Conservation (phyloP, 2,797 vertebrate species). For the Thunnus albacares region DNA sequence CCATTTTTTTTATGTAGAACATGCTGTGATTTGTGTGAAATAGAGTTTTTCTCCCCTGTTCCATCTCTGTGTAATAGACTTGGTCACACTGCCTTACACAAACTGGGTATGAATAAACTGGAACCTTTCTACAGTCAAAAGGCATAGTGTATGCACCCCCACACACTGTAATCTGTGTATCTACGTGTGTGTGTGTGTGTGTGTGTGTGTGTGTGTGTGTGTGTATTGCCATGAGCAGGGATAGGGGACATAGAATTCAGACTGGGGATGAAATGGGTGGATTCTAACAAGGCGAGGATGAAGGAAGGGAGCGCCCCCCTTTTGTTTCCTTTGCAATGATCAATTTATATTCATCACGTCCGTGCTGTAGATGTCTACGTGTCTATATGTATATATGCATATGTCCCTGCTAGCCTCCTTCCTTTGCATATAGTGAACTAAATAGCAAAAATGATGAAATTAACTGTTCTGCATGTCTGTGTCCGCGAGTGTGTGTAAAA, state of each 20-base stretch:
- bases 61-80: slow-evolving; percentile 57
- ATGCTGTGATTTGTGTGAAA: slow-evolving; percentile 50
- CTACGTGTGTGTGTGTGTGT: slow-evolving; percentile 19
- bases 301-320: slow-evolving; percentile 17
- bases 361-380: slow-evolving; percentile 17
- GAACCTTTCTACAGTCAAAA: slow-evolving; percentile 48
- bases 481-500: slow-evolving; percentile 1
- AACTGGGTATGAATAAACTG: slow-evolving; percentile 58
- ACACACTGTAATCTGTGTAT: slow-evolving; percentile 43
- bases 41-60: slow-evolving; percentile 31
- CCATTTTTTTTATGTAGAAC: slow-evolving; percentile 40
- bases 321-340: slow-evolving; percentile 67
- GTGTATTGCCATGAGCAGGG: slow-evolving; percentile 14
- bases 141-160: slow-evolving; percentile 34
- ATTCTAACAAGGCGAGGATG: slow-evolving; percentile 34
- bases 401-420: slow-evolving; percentile 21
- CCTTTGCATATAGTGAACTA: slow-evolving; percentile 22
- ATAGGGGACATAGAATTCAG: slow-evolving; percentile 17
- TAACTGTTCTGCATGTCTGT: slow-evolving; percentile 34
- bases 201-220: slow-evolving; percentile 18
- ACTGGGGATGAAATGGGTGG: slow-evolving; percentile 31
- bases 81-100: slow-evolving; percentile 53
- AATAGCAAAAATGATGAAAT: slow-evolving; percentile 51
- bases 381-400: slow-evolving; percentile 3
- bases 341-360: slow-evolving; percentile 70